Base-by-base conservation (phyloP, 2,888 invertebrate genomes). In the Nycteola revayana region DNA sequence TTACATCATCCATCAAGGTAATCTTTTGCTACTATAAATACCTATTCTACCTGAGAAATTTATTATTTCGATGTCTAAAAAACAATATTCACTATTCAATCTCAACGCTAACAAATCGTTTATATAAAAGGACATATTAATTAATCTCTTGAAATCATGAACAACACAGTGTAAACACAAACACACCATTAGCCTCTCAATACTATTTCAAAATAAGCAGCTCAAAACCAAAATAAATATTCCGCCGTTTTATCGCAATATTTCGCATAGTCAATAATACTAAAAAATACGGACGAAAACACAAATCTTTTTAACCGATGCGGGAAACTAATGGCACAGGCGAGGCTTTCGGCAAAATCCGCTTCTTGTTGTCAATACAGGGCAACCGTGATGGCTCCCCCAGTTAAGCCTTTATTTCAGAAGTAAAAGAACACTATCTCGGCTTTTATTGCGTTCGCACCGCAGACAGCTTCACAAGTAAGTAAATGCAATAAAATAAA, bases 351-450 rank as follows among this genome's bases (percentile, higher is more conserved):
- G 76, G 67, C 66, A 67, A 85, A 87, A 88, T 87, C 87, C 85
- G 84, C 81, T 86, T 82, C 84, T 84, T 84, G 85, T 88, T 88
- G 87, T 88, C 87, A 87, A 87, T 87, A 88, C 86, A 75, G 74
- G 75, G 83, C 79, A 74, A 76, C 84, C 70, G 75, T 84, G 86
- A 87, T 82, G 86, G 77, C 77, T 82, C 77, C 76, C 81, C 66
- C 75, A 66, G 77, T 77, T 86, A 85, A 87, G 85, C 86, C 86
- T 87, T 86, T 86, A 82, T 81, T 85, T 84, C 80, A 77, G 65
- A 77, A 80, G 73, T 66, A 70, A 62, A 49, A 66, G 74, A 75
- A 81, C 82, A 86, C 84, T 86, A 86, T 86, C 78, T 75, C 57
- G 61, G 73, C 77, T 82, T 83, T 83, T 81, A 83, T 78, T 77